Evolutionary conservation across 1,140 invertebrate genomes (phyloP), one percentile per base, ranked within the genome.

Genomic region (Helicoverpa zea): DNA sequence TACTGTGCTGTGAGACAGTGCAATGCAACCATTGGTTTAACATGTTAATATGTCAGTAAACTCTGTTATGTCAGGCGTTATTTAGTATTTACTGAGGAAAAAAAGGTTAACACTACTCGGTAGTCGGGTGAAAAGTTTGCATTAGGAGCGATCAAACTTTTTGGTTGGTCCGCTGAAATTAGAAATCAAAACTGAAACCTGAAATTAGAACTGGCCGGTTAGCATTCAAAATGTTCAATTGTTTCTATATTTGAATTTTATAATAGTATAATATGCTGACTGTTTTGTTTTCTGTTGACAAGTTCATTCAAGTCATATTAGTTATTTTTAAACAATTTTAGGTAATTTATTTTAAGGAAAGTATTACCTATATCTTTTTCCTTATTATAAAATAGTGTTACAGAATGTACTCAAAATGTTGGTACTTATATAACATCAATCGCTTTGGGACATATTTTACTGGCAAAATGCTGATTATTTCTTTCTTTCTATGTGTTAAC

Each of bases 41-140:
- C 74, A 77, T 64, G 75, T 66, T 77, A 77, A 77, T 77, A n/a
- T 77, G 75, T 77, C 61, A 77, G 75, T 77, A 77, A 77, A 77
- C 75, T 77, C 61, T 77, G 59, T 77, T 77, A 77, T 77, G 75
- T 77, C 75, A 77, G 61, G 43, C 16, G 0, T 77, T 54, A 66
- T 77, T 30, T 13, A 12, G 66, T 73, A 66, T 77, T 30, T 13
- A 12, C 72, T 73, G 66, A 54, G 49, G 49, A 79, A 68, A 68
- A 23, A n/a, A 68, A 78, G 23, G 23, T 43, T 43, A 43, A 43
- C 35, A 43, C 35, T 43, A 43, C 35, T 43, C 35, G 9, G 35
- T 43, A 43, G 35, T 43, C 5, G 0, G 5, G 35, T 43, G 7
- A 43, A 43, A 7, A 72, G 68, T 51, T 72, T 54, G 49, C 23